These are phyloP conservation scores for Salmo trutta DNA, from an alignment of 2,797 vertebrate species.

Conservation along the genomic window DNA sequence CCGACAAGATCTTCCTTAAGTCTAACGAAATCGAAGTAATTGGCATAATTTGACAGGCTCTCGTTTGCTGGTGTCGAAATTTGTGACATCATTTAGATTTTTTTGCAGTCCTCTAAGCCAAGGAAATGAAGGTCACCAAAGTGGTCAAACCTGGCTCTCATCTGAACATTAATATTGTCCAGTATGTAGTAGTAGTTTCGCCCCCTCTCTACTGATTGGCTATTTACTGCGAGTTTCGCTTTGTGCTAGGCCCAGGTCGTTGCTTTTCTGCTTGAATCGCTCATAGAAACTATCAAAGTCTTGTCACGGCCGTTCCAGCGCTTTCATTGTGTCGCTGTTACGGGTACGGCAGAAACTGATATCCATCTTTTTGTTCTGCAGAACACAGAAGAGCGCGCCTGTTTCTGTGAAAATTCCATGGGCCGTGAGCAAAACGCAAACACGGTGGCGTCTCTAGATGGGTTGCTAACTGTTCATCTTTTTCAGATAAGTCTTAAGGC, in stretches of 20 bases:
- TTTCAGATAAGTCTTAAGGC: no score
- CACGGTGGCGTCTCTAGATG: no score
- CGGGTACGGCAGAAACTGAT: constrained; percentile 11
- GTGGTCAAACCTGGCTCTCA: constrained; percentile 25
- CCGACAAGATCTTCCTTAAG: constrained; percentile 17
- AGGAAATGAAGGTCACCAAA: constrained; percentile 29
- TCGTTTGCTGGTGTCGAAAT: no score
- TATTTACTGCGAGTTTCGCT: no score
- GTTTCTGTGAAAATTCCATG: constrained; percentile 15
- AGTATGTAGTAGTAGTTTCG: no score
- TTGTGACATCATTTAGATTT: constrained; percentile 23
- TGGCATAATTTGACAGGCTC: constrained; percentile 9
- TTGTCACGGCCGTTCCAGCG: background rate
- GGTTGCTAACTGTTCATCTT: no score
- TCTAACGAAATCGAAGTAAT: constrained; percentile 30
- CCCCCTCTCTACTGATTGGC: no score
- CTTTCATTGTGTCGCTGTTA: constrained; percentile 5
- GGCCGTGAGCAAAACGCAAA: constrained; percentile 9
- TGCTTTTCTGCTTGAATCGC: no score
- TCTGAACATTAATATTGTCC: background rate
- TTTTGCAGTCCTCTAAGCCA: constrained; percentile 21
- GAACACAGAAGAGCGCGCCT: constrained; percentile 12
- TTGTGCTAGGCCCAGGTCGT: no score
- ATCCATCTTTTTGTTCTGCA: constrained; percentile 23
- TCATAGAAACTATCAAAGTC: no score